Base-by-base conservation (phyloP, 2,797 vertebrate genomes). In the Mallotus villosus region DNA sequence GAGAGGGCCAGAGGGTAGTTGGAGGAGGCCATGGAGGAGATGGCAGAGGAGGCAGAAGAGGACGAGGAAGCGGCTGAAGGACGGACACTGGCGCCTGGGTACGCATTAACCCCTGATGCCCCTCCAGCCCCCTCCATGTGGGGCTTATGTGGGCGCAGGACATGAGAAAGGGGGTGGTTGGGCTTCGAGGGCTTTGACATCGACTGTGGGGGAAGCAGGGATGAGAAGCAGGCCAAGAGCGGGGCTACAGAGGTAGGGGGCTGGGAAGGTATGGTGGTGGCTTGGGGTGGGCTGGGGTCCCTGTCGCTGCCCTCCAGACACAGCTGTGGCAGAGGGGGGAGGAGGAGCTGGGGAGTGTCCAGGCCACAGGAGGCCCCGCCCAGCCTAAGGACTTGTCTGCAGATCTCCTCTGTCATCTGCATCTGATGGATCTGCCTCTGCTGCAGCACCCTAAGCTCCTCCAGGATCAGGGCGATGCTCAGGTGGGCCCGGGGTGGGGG, bases 361-460 rank as follows among this genome's bases (percentile, higher is more conserved):
- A 88, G 78, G 16, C 84, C 77, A 67, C 91, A 93, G 37, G 92
- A 89, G 4, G 87, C 89, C 25, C 90, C 93, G 51, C 95, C 96
- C 2, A 97, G 90, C 63, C 95, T 91, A 55, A 97, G 85, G 37
- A 97, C 95, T 83, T 97, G 96, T 65, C 95, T 90, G 81, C 96
- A 96, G 80, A 97, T 97, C 86, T 97, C 95, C 75, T 97, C 95
- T 0, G 95, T 96, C 91, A 97, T 96, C 86, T 97, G 96, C 95
- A 97, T 96, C 84, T 97, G 96, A 79, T 96, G 94, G 74, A 97
- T 96, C 86, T 97, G 96, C 62, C 95, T 90, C 87, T 97, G 95
- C 80, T 97, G 96, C 32, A 97, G 85, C 70, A 96, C 94, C 17
- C 94, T 88, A 14, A 97, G 93, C 84, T 97, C 95, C 77, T 97